These are phyloP conservation scores for Cetonia aurata DNA, from an alignment of 2,888 invertebrate genomes.

Conservation along the genomic window DNA sequence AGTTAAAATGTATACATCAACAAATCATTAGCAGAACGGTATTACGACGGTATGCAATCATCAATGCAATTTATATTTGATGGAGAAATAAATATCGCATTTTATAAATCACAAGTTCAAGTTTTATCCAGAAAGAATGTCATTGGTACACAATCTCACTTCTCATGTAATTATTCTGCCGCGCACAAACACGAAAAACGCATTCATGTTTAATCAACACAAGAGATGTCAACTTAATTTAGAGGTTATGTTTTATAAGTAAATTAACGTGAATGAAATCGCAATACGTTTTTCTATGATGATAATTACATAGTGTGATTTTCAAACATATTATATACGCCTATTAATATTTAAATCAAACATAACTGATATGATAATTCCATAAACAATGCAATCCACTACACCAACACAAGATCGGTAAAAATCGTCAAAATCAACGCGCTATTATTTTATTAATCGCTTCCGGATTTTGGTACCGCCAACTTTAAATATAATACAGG, in stretches of 20 bases:
- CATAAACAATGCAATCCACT: conserved; percentile 50
- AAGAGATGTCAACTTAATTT: conserved; percentile 47
- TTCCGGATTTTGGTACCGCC: conserved; percentile 53
- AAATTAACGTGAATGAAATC: conserved; percentile 33
- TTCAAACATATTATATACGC: conserved; percentile 1
- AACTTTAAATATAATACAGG: conserved; percentile 49
- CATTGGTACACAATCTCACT: conserved; percentile 30
- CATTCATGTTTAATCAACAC: conserved; percentile 44
- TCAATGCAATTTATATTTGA: conserved; percentile 18
- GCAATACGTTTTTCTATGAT: conserved; percentile 12
- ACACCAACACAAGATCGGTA: conserved; percentile 46
- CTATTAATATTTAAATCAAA: conserved; percentile 27
- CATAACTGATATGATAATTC: conserved; percentile 17
- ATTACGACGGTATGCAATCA: background rate
- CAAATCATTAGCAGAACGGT: conserved; percentile 25
- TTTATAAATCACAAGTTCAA: conserved; percentile 23
- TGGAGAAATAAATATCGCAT: conserved; percentile 6
- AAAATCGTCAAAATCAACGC: conserved; percentile 53
- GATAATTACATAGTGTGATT: conserved; percentile 10
- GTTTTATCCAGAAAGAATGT: conserved; percentile 26
- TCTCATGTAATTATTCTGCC: conserved; percentile 24
- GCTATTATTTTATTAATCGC: conserved; percentile 54
- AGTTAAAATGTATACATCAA: conserved; percentile 38
- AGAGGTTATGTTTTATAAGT: conserved; percentile 45
- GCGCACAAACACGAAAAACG: conserved; percentile 40